phyloP scores from a whole-genome alignment of 2,797 vertebrate genomes.

The Coilia nasus region DNA sequence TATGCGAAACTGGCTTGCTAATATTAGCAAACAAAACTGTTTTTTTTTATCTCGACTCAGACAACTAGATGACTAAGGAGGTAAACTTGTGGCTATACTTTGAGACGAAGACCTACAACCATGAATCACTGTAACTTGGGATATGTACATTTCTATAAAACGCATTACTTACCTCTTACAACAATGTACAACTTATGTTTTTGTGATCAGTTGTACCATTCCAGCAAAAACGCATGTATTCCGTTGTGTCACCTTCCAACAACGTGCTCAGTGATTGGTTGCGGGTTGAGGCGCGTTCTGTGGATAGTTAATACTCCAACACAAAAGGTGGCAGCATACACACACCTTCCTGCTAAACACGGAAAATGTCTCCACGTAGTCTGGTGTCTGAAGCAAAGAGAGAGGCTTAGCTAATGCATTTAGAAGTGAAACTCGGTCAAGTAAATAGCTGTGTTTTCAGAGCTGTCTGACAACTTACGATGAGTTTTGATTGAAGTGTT shows the following conservation, averaged over 20 bases:
- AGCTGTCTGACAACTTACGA: not conserved
- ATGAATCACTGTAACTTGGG: not conserved
- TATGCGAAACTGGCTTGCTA: not conserved
- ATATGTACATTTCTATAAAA: not conserved
- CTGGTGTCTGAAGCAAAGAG: not conserved
- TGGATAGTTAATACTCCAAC: not conserved
- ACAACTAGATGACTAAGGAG: not conserved
- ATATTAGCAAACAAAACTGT: not conserved
- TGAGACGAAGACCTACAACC: not conserved
- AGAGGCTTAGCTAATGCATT: not conserved
- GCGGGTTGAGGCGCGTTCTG: not conserved
- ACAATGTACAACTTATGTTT: not conserved
- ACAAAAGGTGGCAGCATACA: not conserved
- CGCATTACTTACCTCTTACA: not conserved
- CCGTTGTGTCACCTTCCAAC: conserved; percentile 7
- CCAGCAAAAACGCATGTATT: not conserved
- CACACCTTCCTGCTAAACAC: not conserved
- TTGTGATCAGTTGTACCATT: not conserved
- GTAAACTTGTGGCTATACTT: not conserved
- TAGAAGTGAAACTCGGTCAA: conserved; percentile 5
- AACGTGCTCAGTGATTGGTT: conserved; percentile 6
- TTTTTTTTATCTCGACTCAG: not conserved
- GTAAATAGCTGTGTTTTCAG: not conserved
- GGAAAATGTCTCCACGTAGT: conserved; percentile 14
- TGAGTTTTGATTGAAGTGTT: conserved; percentile 8